A percentile compares a stretch with the other conserved stretches of the same genome.
phyloP scores from a whole-genome alignment of 2,888 invertebrate species.

The Pogonocherus hispidulus region DNA sequence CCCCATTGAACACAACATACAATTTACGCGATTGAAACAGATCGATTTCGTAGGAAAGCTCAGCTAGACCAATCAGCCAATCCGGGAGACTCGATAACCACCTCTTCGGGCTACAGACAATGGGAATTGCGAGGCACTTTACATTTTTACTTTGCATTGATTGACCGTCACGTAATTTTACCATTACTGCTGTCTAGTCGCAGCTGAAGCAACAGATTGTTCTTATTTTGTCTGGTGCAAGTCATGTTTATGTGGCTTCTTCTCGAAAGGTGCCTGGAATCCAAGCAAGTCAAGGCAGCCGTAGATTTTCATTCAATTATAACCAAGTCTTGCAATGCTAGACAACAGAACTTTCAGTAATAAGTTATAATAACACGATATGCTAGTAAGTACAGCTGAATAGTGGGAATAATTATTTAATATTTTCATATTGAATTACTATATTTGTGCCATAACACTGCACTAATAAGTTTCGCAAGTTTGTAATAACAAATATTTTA shows the following conservation, averaged over 20 bases:
- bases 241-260: conserved; percentile 39
- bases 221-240: conserved; percentile 41
- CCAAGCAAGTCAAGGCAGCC: neutral
- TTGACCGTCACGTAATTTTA: conserved; percentile 56
- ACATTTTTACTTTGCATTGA: conserved; percentile 55
- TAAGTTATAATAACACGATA: no score
- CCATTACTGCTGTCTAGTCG: conserved; percentile 51
- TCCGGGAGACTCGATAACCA: conserved; percentile 17
- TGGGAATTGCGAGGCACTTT: conserved; percentile 53
- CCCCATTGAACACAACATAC: conserved; percentile 2
- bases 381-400: no score
- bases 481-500: no score
- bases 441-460: no score
- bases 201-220: conserved; percentile 38
- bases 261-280: neutral
- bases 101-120: conserved; percentile 46
- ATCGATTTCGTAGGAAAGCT: conserved; percentile 8
- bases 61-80: conserved; percentile 6
- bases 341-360: no score
- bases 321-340: neutral
- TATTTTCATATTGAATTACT: no score
- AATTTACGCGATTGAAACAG: conserved; percentile 18
- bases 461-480: no score
- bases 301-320: conserved; percentile 7
- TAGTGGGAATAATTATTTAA: no score